These are phyloP conservation scores for Poecile atricapillus DNA, from an alignment of 2,113 vertebrate genomes.

Conservation along the genomic window DNA sequence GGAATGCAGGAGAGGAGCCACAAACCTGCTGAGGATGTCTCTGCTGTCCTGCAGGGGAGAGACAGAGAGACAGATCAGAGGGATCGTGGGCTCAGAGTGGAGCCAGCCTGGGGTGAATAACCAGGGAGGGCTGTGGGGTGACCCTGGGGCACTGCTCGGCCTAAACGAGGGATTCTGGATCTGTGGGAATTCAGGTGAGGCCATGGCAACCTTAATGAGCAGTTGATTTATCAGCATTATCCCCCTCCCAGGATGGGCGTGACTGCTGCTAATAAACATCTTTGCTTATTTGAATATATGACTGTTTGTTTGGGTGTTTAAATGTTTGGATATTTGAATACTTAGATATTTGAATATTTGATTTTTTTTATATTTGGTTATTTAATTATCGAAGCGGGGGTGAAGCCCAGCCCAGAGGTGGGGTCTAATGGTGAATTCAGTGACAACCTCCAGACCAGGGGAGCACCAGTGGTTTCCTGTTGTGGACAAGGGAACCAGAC, in stretches of 20 bases:
- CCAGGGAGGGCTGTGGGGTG: rapidly evolving
- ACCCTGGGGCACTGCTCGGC: background rate
- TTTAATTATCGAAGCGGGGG: rapidly evolving
- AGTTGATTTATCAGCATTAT: rapidly evolving
- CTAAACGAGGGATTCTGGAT: background rate
- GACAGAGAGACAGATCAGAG: background rate
- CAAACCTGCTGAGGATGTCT: constrained; percentile 12
- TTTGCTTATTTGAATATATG: rapidly evolving
- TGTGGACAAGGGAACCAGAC: rapidly evolving
- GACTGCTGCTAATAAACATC: rapidly evolving
- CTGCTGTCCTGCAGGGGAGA: constrained; percentile 6
- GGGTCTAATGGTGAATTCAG: rapidly evolving
- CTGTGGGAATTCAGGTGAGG: background rate
- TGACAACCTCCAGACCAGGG: background rate
- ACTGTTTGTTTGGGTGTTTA: rapidly evolving
- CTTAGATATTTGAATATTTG: no score
- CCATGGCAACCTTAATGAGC: rapidly evolving
- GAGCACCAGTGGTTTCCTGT: rapidly evolving
- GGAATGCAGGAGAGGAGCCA: background rate
- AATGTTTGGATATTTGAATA: background rate
- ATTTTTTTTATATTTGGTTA: background rate
- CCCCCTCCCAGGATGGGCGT: background rate
- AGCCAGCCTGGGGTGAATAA: rapidly evolving
- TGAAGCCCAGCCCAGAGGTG: background rate
- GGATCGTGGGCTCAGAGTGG: background rate